Evolutionary conservation across 2,797 vertebrate species (phyloP), one percentile per base, ranked within the genome.

Genomic region (Chelmon rostratus): DNA sequence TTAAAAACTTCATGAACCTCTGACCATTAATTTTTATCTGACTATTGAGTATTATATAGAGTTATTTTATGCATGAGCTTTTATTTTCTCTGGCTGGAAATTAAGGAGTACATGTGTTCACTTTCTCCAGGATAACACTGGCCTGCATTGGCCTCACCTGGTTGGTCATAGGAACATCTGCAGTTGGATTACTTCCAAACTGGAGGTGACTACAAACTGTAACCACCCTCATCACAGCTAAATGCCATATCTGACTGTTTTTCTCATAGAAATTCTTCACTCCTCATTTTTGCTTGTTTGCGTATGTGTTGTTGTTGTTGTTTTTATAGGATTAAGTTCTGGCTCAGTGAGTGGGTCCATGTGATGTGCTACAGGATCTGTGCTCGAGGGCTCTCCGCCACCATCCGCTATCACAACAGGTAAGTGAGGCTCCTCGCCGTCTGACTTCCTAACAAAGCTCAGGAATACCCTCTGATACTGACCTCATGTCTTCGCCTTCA

Each of bases 301-400:
- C 23, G 8, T 65, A n/a, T 13, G 12, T 67, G 57, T 76, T n/a
- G n/a, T n/a, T n/a, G n/a, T n/a, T n/a, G n/a, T 64, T 38, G 25
- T 19, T 25, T 35, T 25, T 82, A 68, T 81, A 99, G 98, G 61
- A 28, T 96, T 21, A 99, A 98, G 93, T 92, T 79, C 84, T 96
- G 96, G 92, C 92, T 99, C 68, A 99, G 98, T 8, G 97, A 99
- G 61, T 91, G 97, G 83, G 97, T 99, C 25, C 98, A 99, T 69
- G 93, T 99, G 66, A 98, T 98, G 0, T 98, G 97, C 88, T 99
- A 97, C 86, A 95, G 97, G 71, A 98, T 99, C 93, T 97, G 98
- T 61, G 97, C 98, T 69, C 94, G 97, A 65, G 96, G 97, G n/a
- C 95, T 99, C 40, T 99, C 98, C 15, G 98, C 98, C 6, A 93